A percentile compares a stretch with the other conserved stretches of the same genome.
phyloP scores from a whole-genome alignment of 2,113 vertebrate genomes.

The Calypte anna region DNA sequence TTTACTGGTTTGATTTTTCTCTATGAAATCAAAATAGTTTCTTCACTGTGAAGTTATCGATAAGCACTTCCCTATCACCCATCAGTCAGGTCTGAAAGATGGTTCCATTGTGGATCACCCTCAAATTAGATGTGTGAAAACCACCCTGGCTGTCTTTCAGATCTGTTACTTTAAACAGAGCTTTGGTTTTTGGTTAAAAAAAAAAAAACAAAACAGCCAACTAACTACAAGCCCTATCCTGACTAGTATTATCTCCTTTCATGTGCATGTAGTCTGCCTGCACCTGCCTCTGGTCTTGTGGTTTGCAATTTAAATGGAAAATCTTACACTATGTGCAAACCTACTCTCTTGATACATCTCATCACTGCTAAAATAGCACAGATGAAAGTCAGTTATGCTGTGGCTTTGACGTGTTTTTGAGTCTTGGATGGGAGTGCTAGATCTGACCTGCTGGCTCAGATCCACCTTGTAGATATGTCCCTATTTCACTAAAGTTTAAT shows the following conservation, averaged over 20 bases:
- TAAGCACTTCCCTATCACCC: not conserved
- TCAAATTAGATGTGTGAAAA: not conserved
- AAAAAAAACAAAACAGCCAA: too few species aligned
- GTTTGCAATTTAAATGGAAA: constrained; percentile 54
- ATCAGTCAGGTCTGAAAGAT: not conserved
- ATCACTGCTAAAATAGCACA: constrained; percentile 58
- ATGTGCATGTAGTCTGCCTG: constrained; percentile 8
- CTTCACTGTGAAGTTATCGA: not conserved
- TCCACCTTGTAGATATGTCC: constrained; percentile 18
- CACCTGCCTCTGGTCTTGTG: constrained; percentile 45
- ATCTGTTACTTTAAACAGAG: not conserved
- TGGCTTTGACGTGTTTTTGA: constrained; percentile 41
- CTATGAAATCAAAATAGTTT: not conserved
- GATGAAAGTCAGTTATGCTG: constrained; percentile 53
- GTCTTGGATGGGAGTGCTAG: constrained; percentile 33
- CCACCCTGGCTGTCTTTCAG: not conserved
- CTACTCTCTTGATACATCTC: constrained; percentile 35
- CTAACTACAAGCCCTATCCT: not conserved
- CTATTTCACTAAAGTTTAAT: constrained; percentile 12
- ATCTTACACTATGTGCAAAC: not conserved
- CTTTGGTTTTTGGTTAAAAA: not conserved
- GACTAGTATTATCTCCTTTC: constrained; percentile 30
- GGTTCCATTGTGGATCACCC: not conserved
- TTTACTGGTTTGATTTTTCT: not conserved
- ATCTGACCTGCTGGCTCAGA: constrained; percentile 45